phyloP scores from a whole-genome alignment of 2,888 invertebrate genomes.

The Troides aeacus region DNA sequence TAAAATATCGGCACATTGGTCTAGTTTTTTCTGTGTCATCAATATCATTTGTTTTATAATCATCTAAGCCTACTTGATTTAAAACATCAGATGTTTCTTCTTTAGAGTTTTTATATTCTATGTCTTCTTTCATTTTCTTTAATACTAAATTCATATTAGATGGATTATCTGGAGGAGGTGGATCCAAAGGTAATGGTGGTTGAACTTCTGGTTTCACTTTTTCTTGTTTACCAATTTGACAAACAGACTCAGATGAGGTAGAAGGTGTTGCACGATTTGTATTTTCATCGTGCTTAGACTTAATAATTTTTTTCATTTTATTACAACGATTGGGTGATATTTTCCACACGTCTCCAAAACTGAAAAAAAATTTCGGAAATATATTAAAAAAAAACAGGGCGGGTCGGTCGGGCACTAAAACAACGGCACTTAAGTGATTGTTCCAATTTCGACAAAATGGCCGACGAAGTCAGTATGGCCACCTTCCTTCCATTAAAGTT shows the following conservation, averaged over 20 bases:
- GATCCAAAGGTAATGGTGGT: constrained; percentile 38
- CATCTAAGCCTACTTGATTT: constrained; percentile 1
- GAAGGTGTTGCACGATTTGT: constrained; percentile 31
- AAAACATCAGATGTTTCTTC: constrained; percentile 6
- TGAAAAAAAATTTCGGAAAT: constrained; percentile 21
- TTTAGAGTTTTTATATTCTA: constrained; percentile 25
- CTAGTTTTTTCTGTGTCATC: constrained; percentile 20
- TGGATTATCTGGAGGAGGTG: constrained; percentile 35
- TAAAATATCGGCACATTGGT: constrained; percentile 57
- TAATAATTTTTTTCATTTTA: constrained; percentile 60
- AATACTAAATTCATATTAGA: constrained; percentile 28
- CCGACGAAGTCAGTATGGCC: background rate
- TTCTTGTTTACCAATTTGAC: constrained; percentile 16
- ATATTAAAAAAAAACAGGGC: too few species aligned
- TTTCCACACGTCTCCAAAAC: constrained; percentile 34
- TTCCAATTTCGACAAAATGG: background rate
- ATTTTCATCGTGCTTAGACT: constrained; percentile 44
- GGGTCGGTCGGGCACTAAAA: background rate
- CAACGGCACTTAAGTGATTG: background rate
- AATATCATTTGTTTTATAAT: constrained; percentile 13
- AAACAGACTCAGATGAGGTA: constrained; percentile 9
- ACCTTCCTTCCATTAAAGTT: background rate
- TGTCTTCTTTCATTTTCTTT: constrained; percentile 36
- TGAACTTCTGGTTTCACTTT: constrained; percentile 30
- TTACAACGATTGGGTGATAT: constrained; percentile 26